These are phyloP conservation scores for Urocitellus parryii DNA, from an alignment of 2,113 vertebrate species.

Conservation along the genomic window DNA sequence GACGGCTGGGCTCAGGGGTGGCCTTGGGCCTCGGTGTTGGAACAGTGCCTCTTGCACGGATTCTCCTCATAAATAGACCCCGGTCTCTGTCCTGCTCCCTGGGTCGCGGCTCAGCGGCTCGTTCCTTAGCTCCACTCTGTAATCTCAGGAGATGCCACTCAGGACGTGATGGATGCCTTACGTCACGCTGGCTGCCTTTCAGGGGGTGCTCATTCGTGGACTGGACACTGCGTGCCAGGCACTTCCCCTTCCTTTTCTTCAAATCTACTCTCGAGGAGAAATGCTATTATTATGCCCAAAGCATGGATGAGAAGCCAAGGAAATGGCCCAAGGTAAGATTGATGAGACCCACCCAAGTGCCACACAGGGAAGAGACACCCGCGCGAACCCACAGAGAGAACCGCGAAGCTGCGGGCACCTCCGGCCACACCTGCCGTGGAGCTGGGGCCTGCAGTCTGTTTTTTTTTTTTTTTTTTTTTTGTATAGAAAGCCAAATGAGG, in stretches of 20 bases:
- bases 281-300: background rate
- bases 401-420: too few species aligned
- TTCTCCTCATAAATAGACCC: background rate
- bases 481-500: background rate
- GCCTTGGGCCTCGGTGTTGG: background rate
- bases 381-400: background rate
- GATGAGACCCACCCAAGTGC: background rate
- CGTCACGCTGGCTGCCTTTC: background rate
- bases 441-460: background rate
- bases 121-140: background rate
- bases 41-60: too few species aligned
- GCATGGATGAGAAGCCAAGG: background rate
- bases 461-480: too few species aligned
- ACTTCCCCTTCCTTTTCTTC: accelerated
- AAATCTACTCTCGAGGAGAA: background rate
- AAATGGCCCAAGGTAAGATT: background rate
- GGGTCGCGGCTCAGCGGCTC: background rate
- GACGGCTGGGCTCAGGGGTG: accelerated
- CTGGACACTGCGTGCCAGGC: accelerated
- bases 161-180: accelerated
- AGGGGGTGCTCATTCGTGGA: accelerated
- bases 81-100: background rate
- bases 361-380: accelerated
- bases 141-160: background rate
- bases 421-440: background rate